A percentile compares a stretch with the other conserved stretches of the same genome.
These are phyloP conservation scores for Danionella dracula DNA, from an alignment of 2,797 vertebrate genomes.

Conservation along the genomic window DNA sequence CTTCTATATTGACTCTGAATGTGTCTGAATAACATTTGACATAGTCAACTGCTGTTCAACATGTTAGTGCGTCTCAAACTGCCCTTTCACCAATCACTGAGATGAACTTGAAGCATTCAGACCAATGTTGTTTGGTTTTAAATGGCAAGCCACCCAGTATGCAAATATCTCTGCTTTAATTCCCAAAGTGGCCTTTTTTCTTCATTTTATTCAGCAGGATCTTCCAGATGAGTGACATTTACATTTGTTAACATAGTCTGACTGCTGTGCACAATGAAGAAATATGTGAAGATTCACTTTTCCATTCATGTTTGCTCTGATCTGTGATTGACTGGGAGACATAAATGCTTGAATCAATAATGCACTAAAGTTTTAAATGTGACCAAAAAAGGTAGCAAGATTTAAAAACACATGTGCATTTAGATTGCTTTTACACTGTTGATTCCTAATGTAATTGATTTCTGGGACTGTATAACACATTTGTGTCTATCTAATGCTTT, in stretches of 20 bases:
- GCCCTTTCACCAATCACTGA: constrained; percentile 5
- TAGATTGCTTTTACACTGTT: too few relatives aligned
- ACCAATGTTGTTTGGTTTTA: constrained; percentile 15
- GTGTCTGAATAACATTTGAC: background rate
- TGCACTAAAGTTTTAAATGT: too few relatives aligned
- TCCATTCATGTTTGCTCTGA: background rate
- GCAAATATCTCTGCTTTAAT: constrained; percentile 1
- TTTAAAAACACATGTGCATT: too few relatives aligned
- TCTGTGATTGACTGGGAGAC: background rate
- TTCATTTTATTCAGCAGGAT: background rate
- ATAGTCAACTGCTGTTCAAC: background rate
- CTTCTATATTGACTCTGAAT: background rate
- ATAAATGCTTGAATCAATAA: background rate
- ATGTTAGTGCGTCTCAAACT: constrained; percentile 43
- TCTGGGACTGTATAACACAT: too few relatives aligned
- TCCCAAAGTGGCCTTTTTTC: background rate
- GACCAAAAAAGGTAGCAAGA: too few relatives aligned
- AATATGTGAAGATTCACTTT: background rate
- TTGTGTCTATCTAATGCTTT: too few relatives aligned
- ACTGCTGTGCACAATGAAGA: background rate
- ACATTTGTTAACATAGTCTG: constrained; percentile 2
- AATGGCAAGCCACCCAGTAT: constrained; percentile 20
- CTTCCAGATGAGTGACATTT: constrained; percentile 4
- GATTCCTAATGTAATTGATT: too few relatives aligned
- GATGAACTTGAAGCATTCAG: constrained; percentile 18